These are phyloP conservation scores for Anthopleura sola DNA, from an alignment of 64 coral and sea anemone genomes.

Conservation along the genomic window DNA sequence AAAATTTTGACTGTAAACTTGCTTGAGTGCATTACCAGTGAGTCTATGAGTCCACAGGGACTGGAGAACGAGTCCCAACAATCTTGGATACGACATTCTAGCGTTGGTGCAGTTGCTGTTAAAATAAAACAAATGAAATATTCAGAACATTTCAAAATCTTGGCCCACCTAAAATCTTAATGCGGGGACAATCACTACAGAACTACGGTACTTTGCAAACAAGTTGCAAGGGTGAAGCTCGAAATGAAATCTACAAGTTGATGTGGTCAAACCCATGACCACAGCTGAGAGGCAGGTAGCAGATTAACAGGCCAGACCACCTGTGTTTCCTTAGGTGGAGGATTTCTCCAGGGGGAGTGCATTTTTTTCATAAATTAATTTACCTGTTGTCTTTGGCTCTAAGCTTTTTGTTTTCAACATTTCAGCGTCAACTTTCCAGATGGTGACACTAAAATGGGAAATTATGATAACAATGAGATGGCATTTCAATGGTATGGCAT, in stretches of 20 bases:
- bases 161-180: neutral
- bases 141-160: neutral
- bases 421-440: conserved; percentile 74
- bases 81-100: conserved; percentile 38
- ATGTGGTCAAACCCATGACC: too few species aligned
- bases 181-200: too few species aligned
- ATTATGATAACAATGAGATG: too few species aligned
- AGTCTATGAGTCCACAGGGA: conserved; percentile 74
- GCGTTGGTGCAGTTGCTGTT: conserved; percentile 24
- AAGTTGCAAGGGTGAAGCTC: too few species aligned
- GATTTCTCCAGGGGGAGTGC: too few species aligned
- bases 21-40: conserved; percentile 27
- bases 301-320: too few species aligned
- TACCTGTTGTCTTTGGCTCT: conserved; percentile 20
- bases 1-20: neutral
- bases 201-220: too few species aligned
- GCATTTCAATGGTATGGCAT: too few species aligned
- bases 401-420: conserved; percentile 27
- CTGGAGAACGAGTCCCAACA: conserved; percentile 40
- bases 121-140: neutral
- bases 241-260: too few species aligned
- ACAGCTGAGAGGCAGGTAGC: too few species aligned
- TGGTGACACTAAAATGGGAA: conserved; percentile 40
- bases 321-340: too few species aligned
- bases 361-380: too few species aligned